Percentiles rank a stretch among this genome's conserved stretches.
Conservation (phyloP, 2,113 vertebrate genomes). For the Periophthalmus modestus region DNA sequence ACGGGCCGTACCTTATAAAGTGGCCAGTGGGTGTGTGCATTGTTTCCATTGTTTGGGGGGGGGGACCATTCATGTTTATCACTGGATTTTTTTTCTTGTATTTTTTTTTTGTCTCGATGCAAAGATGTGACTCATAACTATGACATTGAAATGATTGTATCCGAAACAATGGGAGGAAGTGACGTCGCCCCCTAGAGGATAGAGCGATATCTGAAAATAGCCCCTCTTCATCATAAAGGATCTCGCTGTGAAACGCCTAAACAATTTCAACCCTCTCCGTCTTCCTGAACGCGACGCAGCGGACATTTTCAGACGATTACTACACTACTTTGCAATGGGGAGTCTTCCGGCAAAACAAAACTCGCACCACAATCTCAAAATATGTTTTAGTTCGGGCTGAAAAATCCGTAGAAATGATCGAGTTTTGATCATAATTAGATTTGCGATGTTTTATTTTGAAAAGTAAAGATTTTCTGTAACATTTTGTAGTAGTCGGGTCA, state of each 20-base stretch:
- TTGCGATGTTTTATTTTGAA: too few relatives aligned
- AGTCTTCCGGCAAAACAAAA: conserved; percentile 4
- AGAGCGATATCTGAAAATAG: conserved; percentile 31
- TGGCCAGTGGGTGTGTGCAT: not conserved
- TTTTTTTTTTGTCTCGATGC: not conserved
- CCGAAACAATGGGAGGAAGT: conserved; percentile 70
- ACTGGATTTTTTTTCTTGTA: conserved; percentile 57
- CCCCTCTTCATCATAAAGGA: not conserved
- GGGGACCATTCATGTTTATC: conserved; percentile 53
- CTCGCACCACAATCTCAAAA: not conserved
- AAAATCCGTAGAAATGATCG: not conserved
- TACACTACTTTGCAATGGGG: not conserved
- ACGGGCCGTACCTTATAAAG: not conserved
- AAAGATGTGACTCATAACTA: conserved; percentile 51
- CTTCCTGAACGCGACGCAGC: conserved; percentile 41
- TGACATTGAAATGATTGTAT: conserved; percentile 62
- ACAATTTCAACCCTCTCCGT: conserved; percentile 38
- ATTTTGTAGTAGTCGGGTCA: too few relatives aligned
- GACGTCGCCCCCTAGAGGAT: conserved; percentile 36
- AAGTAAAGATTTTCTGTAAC: too few relatives aligned
- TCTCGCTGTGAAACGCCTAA: conserved; percentile 2
- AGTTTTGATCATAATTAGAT: conserved; percentile 3
- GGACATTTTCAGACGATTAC: not conserved
- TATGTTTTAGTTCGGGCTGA: not conserved
- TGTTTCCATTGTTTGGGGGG: not conserved